Percentiles rank a stretch among this genome's conserved stretches.
Evolutionary conservation across 2,113 vertebrate species (phyloP).

Genomic region (Pedetes capensis): DNA sequence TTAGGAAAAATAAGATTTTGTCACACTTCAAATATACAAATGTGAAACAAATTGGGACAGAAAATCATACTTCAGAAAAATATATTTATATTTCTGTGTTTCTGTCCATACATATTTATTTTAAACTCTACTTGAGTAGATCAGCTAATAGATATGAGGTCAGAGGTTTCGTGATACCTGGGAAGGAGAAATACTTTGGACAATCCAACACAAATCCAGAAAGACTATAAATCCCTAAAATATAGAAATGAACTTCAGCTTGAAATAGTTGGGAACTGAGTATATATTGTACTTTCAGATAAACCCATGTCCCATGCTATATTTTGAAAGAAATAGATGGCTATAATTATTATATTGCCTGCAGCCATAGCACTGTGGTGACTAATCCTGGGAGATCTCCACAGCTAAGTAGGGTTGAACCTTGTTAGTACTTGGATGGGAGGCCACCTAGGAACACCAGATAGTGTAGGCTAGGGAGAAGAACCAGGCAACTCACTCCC

Average conservation of each 20-base stretch:
- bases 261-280: background rate
- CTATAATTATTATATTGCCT: too few species aligned
- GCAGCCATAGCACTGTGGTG: too few species aligned
- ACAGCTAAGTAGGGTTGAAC: too few species aligned
- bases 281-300: background rate
- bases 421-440: too few species aligned
- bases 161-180: background rate
- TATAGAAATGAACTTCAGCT: background rate
- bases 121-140: background rate
- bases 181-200: background rate
- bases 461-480: too few species aligned
- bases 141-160: background rate
- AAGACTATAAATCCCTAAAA: background rate
- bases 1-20: background rate
- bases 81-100: background rate
- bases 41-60: background rate
- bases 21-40: background rate
- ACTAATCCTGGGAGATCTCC: too few species aligned
- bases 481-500: too few species aligned
- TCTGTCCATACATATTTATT: background rate
- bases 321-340: slow-evolving; percentile 6
- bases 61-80: background rate
- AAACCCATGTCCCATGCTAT: background rate
- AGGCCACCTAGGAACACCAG: too few species aligned
- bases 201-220: background rate